Evolutionary conservation across 2,113 vertebrate genomes (phyloP).

Genomic region (Burhinus bistriatus): DNA sequence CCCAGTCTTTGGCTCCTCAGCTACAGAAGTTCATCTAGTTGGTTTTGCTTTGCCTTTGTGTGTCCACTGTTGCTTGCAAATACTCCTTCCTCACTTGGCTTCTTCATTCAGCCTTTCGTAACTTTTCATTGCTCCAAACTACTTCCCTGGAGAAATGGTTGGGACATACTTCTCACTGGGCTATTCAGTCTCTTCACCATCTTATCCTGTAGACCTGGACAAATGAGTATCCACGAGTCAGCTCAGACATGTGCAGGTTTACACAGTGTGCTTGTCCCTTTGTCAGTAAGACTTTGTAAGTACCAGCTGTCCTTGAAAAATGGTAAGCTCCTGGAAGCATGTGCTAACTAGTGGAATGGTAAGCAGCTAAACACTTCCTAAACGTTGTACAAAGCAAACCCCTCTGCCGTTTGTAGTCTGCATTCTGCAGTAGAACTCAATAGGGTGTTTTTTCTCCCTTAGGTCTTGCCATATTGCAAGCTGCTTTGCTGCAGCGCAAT

Average conservation of each 20-base stretch:
- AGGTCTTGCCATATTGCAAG: background rate
- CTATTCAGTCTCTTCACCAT: background rate
- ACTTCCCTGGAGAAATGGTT: background rate
- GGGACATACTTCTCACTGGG: background rate
- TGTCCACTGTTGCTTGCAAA: background rate
- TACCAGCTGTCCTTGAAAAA: background rate
- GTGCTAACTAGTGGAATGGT: background rate
- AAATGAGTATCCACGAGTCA: background rate
- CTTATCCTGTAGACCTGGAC: background rate
- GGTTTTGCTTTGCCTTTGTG: background rate
- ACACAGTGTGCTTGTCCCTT: fast-evolving
- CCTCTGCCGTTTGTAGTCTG: background rate
- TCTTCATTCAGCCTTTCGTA: background rate
- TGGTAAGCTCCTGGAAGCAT: background rate
- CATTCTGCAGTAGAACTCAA: background rate
- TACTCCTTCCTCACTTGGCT: background rate
- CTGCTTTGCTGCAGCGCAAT: background rate
- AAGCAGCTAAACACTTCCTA: background rate
- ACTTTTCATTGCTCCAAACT: background rate
- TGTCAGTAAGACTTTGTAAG: background rate
- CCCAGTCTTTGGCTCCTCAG: background rate
- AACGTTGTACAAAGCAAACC: background rate
- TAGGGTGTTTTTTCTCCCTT: background rate
- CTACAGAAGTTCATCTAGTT: background rate
- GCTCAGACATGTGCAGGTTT: background rate